Evolutionary conservation across 2,797 vertebrate genomes (phyloP), one percentile per base, ranked within the genome.

Genomic region (Onychomys torridus): DNA sequence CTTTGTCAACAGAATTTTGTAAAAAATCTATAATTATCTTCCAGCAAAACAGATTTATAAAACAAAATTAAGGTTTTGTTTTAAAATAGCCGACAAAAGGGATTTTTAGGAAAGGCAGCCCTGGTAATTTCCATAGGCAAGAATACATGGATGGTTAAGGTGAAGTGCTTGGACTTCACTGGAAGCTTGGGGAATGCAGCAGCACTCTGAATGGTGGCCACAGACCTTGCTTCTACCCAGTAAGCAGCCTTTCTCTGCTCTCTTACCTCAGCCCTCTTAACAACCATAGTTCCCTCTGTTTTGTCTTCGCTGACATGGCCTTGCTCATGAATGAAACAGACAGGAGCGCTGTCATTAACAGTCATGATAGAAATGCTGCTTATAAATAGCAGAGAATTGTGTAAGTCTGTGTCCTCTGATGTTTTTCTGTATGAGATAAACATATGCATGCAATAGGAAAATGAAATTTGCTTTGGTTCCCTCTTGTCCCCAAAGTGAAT

Each of bases 1-100:
- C 79, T 97, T 94, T 81, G 79, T 16, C 25, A 85, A 97, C 86
- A 95, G 90, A 77, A 40, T 92, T 89, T 96, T 84, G 77, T 75
- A 78, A 92, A 78, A 52, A 86, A 91, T 63, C 84, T 92, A 71
- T 32, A 92, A 92, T 32, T 92, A 16, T 95, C 90, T 94, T 75
- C 78, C 90, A 67, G 76, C 6, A 90, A 86, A 91, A 93, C 32
- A 61, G 61, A 87, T 86, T 94, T 79, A 34, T 96, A 93, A 95
- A 89, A 73, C 16, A 90, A 95, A 95, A 75, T 40, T 91, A 95
- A 91, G 87, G 37, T 91, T 95, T 88, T 92, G 32, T 93, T 96
- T 88, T 83, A 73, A 90, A 76, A 83, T 10, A 25, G 57, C 14
- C 25, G 77, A 61, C 83, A 92, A 89, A 16, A 91, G 65, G 78